These are phyloP conservation scores for Opisthocomus hoazin DNA, from an alignment of 2,113 vertebrate genomes.

Conservation along the genomic window DNA sequence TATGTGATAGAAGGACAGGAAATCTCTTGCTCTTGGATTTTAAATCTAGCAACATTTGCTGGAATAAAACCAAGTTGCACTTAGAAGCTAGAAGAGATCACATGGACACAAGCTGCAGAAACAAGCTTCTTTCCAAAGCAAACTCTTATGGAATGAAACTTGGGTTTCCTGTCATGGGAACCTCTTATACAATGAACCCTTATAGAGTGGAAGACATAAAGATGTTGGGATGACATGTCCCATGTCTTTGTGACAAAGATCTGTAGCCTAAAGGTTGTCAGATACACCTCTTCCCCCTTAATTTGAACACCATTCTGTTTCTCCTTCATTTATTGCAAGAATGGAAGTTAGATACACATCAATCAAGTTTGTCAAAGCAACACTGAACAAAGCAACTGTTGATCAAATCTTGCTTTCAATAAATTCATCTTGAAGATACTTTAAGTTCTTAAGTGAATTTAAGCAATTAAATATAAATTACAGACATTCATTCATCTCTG, in stretches of 20 bases:
- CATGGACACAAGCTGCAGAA: not conserved
- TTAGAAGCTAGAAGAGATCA: not conserved
- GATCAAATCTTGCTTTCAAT: not conserved
- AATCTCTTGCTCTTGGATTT: not conserved
- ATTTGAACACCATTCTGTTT: not conserved
- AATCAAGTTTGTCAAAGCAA: not conserved
- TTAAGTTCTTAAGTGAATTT: not conserved
- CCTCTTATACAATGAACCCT: not conserved
- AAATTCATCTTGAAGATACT: not conserved
- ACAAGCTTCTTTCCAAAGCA: slow-evolving; percentile 35
- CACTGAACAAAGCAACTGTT: not conserved
- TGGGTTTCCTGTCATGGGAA: slow-evolving; percentile 12
- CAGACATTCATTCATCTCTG: not conserved
- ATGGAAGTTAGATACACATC: not conserved
- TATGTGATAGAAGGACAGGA: not conserved
- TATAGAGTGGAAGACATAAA: not conserved
- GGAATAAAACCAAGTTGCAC: not conserved
- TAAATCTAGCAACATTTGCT: not conserved
- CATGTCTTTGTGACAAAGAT: not conserved
- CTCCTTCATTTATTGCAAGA: not conserved
- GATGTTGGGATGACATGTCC: not conserved
- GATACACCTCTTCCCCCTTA: not conserved
- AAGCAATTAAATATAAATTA: not conserved
- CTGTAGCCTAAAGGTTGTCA: not conserved
- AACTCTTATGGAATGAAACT: slow-evolving; percentile 26